phyloP scores from a whole-genome alignment of 2,888 invertebrate genomes.

The Heliconius ismenius region DNA sequence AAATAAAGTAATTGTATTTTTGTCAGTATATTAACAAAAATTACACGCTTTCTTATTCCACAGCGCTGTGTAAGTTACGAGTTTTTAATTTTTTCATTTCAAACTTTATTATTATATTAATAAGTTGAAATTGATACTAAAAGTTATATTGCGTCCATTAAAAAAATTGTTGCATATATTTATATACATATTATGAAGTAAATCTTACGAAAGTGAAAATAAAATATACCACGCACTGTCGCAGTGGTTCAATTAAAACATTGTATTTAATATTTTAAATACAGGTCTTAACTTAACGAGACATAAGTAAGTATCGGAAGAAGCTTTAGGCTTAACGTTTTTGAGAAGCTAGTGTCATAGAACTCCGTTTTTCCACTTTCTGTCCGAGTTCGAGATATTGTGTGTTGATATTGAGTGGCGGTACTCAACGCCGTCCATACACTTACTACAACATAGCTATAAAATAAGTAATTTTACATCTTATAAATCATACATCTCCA shows the following conservation, averaged over 20 bases:
- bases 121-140: slow-evolving; percentile 7
- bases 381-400: not conserved
- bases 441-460: not conserved
- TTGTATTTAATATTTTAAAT: no score
- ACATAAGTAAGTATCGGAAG: no score
- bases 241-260: not conserved
- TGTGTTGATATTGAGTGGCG: not conserved
- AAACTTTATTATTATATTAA: slow-evolving; percentile 1
- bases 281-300: no score
- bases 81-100: not conserved
- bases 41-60: slow-evolving; percentile 16
- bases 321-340: no score
- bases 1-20: slow-evolving; percentile 2
- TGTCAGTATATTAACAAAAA: slow-evolving; percentile 8
- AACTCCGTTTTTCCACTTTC: not conserved
- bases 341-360: not conserved
- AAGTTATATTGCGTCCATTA: not conserved
- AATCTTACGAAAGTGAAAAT: slow-evolving; percentile 4
- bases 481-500: not conserved
- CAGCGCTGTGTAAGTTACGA: not conserved
- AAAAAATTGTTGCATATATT: not conserved
- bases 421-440: not conserved
- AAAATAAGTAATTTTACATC: not conserved
- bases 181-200: not conserved
- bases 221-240: not conserved